Conservation (phyloP, 2,888 invertebrate species). For the Gastrophysa polygoni region DNA sequence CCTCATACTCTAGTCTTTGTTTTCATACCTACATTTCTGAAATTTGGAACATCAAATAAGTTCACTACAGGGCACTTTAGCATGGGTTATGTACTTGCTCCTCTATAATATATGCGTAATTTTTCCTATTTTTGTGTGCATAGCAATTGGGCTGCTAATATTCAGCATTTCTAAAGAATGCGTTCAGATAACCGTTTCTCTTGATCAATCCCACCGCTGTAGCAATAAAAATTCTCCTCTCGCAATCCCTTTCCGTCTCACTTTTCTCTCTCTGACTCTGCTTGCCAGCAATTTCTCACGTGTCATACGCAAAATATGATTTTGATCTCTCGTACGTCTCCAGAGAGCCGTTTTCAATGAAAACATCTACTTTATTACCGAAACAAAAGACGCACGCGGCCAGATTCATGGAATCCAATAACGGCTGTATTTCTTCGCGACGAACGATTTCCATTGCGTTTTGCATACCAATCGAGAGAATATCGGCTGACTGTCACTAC, state of each 20-base stretch:
- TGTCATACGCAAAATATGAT: constrained; percentile 55
- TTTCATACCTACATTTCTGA: no score
- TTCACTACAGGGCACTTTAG: no score
- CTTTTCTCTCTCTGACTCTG: constrained; percentile 53
- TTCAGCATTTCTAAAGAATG: background rate
- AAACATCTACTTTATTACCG: constrained; percentile 56
- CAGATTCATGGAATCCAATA: constrained; percentile 56
- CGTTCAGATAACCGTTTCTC: background rate
- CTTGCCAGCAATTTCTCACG: constrained; percentile 56
- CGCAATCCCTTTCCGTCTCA: no score
- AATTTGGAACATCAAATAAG: no score
- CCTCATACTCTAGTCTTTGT: no score
- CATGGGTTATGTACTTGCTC: no score
- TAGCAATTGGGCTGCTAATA: no score
- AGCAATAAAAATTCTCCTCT: constrained; percentile 49
- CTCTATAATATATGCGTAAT: no score
- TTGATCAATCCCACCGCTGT: background rate
- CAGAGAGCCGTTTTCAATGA: constrained; percentile 53
- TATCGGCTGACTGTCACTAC: constrained; percentile 46
- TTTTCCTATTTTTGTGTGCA: no score
- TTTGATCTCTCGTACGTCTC: constrained; percentile 53
- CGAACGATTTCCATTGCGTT: constrained; percentile 54
- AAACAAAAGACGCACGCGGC: constrained; percentile 41
- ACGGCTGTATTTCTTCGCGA: constrained; percentile 54
- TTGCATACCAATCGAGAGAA: constrained; percentile 51